Conservation (phyloP, 2,888 invertebrate genomes). For the Linhomoeus sp. region DNA sequence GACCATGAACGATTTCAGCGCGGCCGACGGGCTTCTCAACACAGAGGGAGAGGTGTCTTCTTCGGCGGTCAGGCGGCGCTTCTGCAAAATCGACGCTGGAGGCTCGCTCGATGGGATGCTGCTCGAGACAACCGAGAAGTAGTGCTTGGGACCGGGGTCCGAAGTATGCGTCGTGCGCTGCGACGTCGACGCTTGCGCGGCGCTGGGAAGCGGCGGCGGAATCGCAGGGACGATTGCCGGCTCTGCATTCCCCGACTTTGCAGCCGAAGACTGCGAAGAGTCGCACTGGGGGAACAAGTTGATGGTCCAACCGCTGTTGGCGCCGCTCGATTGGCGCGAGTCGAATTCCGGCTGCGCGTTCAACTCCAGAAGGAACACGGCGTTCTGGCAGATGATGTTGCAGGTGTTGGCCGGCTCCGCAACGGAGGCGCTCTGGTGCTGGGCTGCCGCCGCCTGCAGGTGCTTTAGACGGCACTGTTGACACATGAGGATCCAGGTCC, state of each 20-base stretch:
- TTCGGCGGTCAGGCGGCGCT: too few species aligned
- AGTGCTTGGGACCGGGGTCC: conserved; percentile 4
- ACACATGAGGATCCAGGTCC: conserved; percentile 67
- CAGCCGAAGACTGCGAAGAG: neutral
- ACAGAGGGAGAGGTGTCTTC: neutral
- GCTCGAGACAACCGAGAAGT: neutral
- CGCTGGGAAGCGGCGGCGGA: too few species aligned
- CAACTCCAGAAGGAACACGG: conserved; percentile 71
- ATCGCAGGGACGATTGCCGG: neutral
- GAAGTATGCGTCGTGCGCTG: neutral
- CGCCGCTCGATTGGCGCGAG: conserved; percentile 47
- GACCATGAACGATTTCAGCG: conserved; percentile 12
- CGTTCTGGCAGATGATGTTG: conserved; percentile 68
- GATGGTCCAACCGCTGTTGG: conserved; percentile 46
- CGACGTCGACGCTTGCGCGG: neutral
- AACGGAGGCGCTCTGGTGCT: neutral
- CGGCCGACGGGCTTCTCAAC: conserved; percentile 15
- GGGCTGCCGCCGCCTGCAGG: conserved; percentile 33
- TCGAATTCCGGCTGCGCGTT: conserved; percentile 15
- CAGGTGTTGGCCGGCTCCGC: neutral
- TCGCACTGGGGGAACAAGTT: conserved; percentile 15
- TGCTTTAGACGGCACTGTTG: conserved; percentile 66
- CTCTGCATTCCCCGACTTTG: neutral
- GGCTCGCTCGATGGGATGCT: too few species aligned
- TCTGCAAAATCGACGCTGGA: too few species aligned